Base-by-base conservation (phyloP, 2,113 vertebrate species). In the Tachysurus vachellii region DNA sequence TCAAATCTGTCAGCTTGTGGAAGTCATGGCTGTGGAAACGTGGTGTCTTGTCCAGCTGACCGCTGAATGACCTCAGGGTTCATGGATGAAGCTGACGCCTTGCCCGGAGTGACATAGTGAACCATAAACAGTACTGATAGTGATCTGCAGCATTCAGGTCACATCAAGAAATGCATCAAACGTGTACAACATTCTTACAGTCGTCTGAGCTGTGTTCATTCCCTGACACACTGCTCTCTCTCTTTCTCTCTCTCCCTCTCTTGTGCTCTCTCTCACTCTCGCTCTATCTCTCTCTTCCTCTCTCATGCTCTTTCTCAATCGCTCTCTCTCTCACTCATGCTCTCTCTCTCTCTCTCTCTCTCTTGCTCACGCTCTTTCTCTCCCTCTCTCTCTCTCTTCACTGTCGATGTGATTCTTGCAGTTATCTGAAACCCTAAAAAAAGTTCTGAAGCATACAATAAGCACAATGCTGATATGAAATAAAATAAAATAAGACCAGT, bases 171-270 rank as follows among this genome's bases (percentile, higher is more conserved):
- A 80, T 77, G 54, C 16, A 50, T 77, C 59, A 54, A 71, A 36
- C 31, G 28, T 62, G 23, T 14, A 56, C 47, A 73, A 57, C 17
- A 53, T 83, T 44, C 3, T 73, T 73, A n/a, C 12, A 61, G 79
- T 80, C 64, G 54, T 64, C 54, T 80, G 50, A 62, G 36, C 31
- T 57, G 57, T 44, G 79, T 77, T 82, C 66, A 80, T 82, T 81
- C 82, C 44, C 71, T 73, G 23, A 81, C 44, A 66, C n/a, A 17
- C 6, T 76, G 56, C 42, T 62, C 54, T 23, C 54, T 44, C 71
- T 61, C 10, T 47, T 13, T n/a, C 75, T 17, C 47, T n/a, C 47
- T 50, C 47, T 50, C 4, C 8, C 5, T 7, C 47, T 50, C 47
- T 50, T 3, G 5, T 50, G 5, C 47, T 50, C 47, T 9, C 47